A percentile compares a stretch with the other conserved stretches of the same genome.
Evolutionary conservation across 2,113 vertebrate species (phyloP).

Genomic region (Phoxinus phoxinus): DNA sequence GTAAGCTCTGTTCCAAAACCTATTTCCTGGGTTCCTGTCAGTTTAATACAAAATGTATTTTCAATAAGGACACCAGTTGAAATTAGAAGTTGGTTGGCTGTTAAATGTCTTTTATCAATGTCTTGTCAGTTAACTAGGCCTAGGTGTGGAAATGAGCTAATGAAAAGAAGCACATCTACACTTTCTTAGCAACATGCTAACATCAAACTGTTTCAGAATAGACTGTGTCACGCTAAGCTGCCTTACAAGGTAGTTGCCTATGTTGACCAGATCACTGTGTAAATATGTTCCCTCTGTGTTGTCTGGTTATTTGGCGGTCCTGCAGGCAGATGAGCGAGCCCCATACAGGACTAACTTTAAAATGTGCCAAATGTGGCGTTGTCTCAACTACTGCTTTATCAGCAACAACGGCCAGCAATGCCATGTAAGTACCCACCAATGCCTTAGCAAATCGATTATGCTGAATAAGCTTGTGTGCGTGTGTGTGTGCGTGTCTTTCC

Average conservation of each 20-base stretch:
- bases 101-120: neutral
- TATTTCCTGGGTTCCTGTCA: neutral
- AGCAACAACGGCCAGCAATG: conserved; percentile 99
- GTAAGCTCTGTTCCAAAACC: neutral
- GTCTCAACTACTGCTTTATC: conserved; percentile 99
- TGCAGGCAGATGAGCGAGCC: conserved; percentile 99
- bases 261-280: conserved; percentile 25
- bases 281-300: conserved; percentile 67
- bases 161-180: neutral
- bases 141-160: neutral
- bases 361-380: conserved; percentile 99
- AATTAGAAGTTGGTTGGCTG: neutral
- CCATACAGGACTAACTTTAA: conserved; percentile 99
- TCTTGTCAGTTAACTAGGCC: neutral
- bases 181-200: neutral
- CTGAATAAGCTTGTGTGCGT: conserved; percentile 57
- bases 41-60: neutral
- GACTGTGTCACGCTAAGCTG: neutral
- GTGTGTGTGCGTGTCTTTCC: conserved; percentile 38
- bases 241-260: neutral
- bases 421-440: conserved; percentile 92
- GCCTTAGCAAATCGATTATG: conserved; percentile 67
- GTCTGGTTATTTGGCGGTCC: conserved; percentile 79
- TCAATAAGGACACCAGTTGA: neutral
- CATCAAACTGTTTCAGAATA: neutral